phyloP scores from a whole-genome alignment of 2,888 invertebrate species.

The Galerucella calmariensis region DNA sequence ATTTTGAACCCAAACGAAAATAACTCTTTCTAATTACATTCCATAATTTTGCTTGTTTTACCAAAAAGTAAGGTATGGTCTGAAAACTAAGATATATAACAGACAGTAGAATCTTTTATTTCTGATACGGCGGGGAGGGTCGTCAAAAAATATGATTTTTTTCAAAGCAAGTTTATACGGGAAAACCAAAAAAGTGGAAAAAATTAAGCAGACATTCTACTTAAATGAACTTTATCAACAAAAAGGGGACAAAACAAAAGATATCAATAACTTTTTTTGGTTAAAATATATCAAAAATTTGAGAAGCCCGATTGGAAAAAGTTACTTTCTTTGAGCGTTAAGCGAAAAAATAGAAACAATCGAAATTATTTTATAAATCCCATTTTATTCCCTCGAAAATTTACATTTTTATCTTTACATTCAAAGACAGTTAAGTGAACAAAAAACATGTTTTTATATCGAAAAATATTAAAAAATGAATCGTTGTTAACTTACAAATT shows the following conservation, averaged over 20 bases:
- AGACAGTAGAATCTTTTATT: too few species aligned
- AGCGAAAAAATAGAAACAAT: neutral
- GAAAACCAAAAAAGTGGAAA: too few species aligned
- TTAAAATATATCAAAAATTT: neutral
- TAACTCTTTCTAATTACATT: conserved; percentile 4
- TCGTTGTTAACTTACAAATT: neutral
- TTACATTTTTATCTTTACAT: neutral
- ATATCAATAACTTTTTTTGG: too few species aligned
- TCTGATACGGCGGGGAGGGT: too few species aligned
- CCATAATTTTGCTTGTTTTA: neutral
- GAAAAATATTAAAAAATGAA: neutral
- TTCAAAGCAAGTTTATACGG: too few species aligned
- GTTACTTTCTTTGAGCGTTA: neutral
- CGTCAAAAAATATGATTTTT: too few species aligned
- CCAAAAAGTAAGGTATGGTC: neutral
- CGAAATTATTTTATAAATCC: conserved; percentile 1
- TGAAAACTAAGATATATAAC: too few species aligned
- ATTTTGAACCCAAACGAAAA: neutral
- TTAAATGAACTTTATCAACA: neutral
- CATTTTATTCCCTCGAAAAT: conserved; percentile 3
- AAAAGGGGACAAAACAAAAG: neutral
- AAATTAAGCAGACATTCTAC: too few species aligned
- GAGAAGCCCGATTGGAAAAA: neutral
- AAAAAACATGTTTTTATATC: neutral
- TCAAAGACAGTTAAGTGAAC: neutral